Base-by-base conservation (phyloP, 2,797 vertebrate species). In the Muscicapa striata region DNA sequence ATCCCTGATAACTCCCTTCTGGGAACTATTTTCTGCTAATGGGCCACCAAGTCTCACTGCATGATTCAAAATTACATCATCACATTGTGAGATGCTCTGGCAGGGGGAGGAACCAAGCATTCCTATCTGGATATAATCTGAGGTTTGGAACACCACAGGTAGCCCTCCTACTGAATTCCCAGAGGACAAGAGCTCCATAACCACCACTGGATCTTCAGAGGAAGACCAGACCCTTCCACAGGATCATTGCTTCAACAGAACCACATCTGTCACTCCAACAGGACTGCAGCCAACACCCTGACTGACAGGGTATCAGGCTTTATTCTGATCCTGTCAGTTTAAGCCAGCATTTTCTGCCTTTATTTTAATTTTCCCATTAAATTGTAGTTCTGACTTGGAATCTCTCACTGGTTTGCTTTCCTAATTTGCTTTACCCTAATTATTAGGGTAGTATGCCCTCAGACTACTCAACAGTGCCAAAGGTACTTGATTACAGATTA, bases 1-100 rank as follows among this genome's bases (percentile, higher is more conserved):
- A 52, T 62, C 48, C 32, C 32, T 52, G 19, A 9, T 29, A 36
- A 62, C 26, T 63, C 40, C 32, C 32, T 43, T 43, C 38, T 6
- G 3, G 11, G 30, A 24, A 8, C 4, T 29, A 19, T 54, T 32
- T 54, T 30, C 32, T 36, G 26, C 10, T 43, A 30, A 30, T 12
- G 20, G 20, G 15, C 15, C 8, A 23, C 29, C 5, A 43, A 52
- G 38, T 27, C 38, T 77, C 24, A 52, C 20, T 43, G 38, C 48
- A 54, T 30, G 40, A 64, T 49, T 45, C 21, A 54, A 64, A 64
- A 45, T 30, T 29, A 34, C 19, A 63, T 51, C 18, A 51, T 43
- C 0, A 1, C 15, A 30, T 19, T 4, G 20, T 29, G 12, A 45
- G 6, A 54, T 54, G 49, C 38, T 54, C 40, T 1, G 5, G 32